A percentile compares a stretch with the other conserved stretches of the same genome.
phyloP scores from a whole-genome alignment of 92 coral and sea anemone species.

The Palythoa heliodiscus region DNA sequence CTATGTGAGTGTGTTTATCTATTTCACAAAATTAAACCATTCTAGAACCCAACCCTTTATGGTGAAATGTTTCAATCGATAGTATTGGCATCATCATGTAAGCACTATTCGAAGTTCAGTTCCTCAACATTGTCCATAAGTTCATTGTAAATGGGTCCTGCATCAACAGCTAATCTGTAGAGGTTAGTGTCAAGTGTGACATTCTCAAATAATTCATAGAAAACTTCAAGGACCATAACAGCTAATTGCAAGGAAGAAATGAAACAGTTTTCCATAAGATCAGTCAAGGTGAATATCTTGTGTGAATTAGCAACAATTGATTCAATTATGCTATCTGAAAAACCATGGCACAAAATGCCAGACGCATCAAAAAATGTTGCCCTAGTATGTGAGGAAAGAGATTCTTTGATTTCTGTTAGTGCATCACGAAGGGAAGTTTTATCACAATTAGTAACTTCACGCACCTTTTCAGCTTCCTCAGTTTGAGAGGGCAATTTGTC shows the following conservation, averaged over 20 bases:
- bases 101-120: too few species aligned
- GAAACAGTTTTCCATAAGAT: conserved; percentile 56
- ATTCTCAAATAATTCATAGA: conserved; percentile 70
- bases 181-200: conserved; percentile 47
- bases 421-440: conserved; percentile 41
- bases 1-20: too few species aligned
- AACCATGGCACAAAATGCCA: conserved; percentile 45
- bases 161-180: conserved; percentile 42
- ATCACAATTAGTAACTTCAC: conserved; percentile 34
- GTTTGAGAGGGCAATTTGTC: conserved; percentile 15
- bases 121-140: too few species aligned
- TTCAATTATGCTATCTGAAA: conserved; percentile 55
- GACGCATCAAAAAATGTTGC: conserved; percentile 40
- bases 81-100: too few species aligned
- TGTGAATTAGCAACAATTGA: conserved; percentile 53
- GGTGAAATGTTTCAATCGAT: too few species aligned
- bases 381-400: neutral
- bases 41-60: too few species aligned
- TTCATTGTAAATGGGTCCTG: conserved; percentile 51
- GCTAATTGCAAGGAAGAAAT: conserved; percentile 62
- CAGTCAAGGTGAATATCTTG: conserved; percentile 51
- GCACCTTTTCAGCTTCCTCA: conserved; percentile 7
- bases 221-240: conserved; percentile 61
- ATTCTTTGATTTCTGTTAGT: conserved; percentile 35
- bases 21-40: too few species aligned